Evolutionary conservation across 1,140 invertebrate genomes (phyloP).

Genomic region (Gryon sp.): DNA sequence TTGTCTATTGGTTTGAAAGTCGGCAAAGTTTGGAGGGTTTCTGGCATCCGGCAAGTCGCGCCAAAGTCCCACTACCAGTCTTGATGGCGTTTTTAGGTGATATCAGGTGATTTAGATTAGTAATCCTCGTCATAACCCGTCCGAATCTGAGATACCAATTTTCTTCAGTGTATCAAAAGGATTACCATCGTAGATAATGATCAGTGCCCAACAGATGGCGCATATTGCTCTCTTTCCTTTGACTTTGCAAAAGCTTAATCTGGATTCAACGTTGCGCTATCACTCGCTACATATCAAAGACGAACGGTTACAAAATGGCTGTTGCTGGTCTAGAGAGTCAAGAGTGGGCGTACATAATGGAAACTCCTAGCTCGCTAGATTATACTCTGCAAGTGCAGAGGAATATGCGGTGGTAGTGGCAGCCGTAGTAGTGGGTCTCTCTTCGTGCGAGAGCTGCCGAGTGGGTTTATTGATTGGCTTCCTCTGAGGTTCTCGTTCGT

Average conservation of each 20-base stretch:
- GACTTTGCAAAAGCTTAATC: conserved; percentile 64
- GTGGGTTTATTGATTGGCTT: conserved; percentile 80
- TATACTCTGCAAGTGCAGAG: conserved; percentile 60
- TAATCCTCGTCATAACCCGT: conserved; percentile 36
- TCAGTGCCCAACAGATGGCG: conserved; percentile 27
- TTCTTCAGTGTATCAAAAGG: conserved; percentile 25
- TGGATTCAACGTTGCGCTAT: conserved; percentile 56
- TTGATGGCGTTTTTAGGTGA: neutral
- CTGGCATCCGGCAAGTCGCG: neutral
- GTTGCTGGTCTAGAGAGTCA: conserved; percentile 69
- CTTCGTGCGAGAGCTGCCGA: conserved; percentile 70
- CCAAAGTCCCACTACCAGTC: conserved; percentile 15
- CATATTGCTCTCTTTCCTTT: too few relatives aligned
- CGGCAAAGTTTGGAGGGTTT: too few relatives aligned
- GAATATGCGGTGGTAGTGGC: conserved; percentile 56
- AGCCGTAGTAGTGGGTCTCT: conserved; percentile 68
- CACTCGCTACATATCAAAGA: conserved; percentile 62
- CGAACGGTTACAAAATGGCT: conserved; percentile 78
- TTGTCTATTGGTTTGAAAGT: too few relatives aligned
- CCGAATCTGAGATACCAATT: conserved; percentile 26
- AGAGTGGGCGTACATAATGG: conserved; percentile 79
- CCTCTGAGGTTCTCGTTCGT: conserved; percentile 71
- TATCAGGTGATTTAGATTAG: conserved; percentile 1
- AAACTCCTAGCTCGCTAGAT: conserved; percentile 72
- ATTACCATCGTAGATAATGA: conserved; percentile 47